Base-by-base conservation (phyloP, 2,797 vertebrate species). In the Clarias fuscus region DNA sequence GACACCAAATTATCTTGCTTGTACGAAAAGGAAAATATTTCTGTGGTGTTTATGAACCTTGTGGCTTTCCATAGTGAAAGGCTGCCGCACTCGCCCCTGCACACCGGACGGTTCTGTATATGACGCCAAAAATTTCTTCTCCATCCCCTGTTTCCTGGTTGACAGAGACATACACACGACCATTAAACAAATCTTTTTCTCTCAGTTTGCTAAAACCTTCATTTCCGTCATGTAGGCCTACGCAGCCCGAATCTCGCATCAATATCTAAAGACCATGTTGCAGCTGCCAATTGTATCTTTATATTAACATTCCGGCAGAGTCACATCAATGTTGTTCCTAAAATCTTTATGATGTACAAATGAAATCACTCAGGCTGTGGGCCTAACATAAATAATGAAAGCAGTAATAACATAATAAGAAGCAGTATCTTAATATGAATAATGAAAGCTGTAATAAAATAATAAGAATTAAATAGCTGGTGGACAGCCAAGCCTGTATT, bases 361-460 rank as follows among this genome's bases (percentile, higher is more conserved):
- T 75, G 61, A 56, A 83, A 83, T 78, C 58, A 6, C 22, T 43
- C 33, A 33, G 15, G 65, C 84, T 82, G 64, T 82, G 43, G 70
- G 33, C 56, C 37, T 27, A 75, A 62, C 86, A 88, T 85, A 7
- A 88, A 85, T 86, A 84, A 90, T 88, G 61, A 80, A 89, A 40
- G 37, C 37, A 37, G 37, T 37, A 37, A 37, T 37, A 37, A 37
- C 37, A 37, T 37, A 37, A 37, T 37, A 37, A 37, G 37, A 86
- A 78, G 33, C 14, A 20, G 78, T 82, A 87, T 82, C 89, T 90
- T 72, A 79, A 2, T 61, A 82, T 85, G 68, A 80, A 87, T 87
- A 88, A 87, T 88, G 83, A 62, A 87, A 64, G 7, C 58, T 87
- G 40, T 61, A 40, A 22, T 72, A 61, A 61, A 20, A 20, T 61